These are phyloP conservation scores for Hylaeus volcanicus DNA, from an alignment of 1,140 invertebrate species.

Conservation along the genomic window DNA sequence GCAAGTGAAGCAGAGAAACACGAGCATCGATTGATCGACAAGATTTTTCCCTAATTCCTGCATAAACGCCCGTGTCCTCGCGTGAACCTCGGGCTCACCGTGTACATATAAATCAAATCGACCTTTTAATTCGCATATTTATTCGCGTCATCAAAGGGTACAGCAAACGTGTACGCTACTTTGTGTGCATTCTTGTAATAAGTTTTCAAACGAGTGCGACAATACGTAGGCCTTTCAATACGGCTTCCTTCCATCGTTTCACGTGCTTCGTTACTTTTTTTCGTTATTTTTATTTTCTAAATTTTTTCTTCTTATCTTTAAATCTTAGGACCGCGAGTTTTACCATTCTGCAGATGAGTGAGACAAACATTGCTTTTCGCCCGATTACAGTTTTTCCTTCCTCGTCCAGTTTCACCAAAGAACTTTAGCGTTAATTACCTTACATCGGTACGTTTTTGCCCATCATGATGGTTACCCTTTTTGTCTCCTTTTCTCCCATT, in stretches of 20 bases:
- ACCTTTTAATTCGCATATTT: slow-evolving; percentile 64
- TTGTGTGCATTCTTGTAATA: slow-evolving; percentile 64
- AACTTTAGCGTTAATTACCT: slow-evolving; percentile 5
- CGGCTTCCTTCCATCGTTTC: slow-evolving; percentile 27
- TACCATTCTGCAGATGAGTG: slow-evolving; percentile 51
- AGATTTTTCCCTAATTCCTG: slow-evolving; percentile 1
- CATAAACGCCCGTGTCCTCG: slow-evolving; percentile 40
- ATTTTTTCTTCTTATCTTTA: slow-evolving; percentile 33
- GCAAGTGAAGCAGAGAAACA: not conserved
- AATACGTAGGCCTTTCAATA: slow-evolving; percentile 56
- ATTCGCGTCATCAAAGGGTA: slow-evolving; percentile 72
- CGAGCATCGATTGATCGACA: slow-evolving; percentile 5
- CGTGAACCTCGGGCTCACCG: slow-evolving; percentile 65
- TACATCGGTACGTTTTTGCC: not conserved
- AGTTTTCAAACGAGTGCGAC: slow-evolving; percentile 65
- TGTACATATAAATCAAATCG: slow-evolving; percentile 71
- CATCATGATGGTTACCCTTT: not conserved
- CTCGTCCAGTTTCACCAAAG: slow-evolving; percentile 30
- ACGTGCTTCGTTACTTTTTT: slow-evolving; percentile 8
- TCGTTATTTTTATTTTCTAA: not conserved
- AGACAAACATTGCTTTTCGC: slow-evolving; percentile 49
- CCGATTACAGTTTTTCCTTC: slow-evolving; percentile 50
- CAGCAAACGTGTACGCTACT: slow-evolving; percentile 68
- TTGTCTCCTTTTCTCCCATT: not conserved
- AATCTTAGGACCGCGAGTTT: slow-evolving; percentile 41